Percentiles rank a stretch among this genome's conserved stretches.
Evolutionary conservation across 2,113 vertebrate species (phyloP).

Genomic region (Lepus timidus): DNA sequence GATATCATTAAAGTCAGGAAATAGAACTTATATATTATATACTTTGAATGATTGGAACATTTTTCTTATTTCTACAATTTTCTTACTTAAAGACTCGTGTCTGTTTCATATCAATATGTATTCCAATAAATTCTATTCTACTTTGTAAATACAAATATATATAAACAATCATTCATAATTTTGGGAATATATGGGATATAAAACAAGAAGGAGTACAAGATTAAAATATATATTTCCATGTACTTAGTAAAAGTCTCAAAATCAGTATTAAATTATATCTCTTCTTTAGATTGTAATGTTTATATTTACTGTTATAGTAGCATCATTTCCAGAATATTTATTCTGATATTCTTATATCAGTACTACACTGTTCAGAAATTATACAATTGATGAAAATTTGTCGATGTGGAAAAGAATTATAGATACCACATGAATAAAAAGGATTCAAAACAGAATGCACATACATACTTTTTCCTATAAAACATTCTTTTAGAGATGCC

Average conservation of each 20-base stretch:
- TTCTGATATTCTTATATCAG: not conserved
- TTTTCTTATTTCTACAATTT: not conserved
- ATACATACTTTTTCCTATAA: not conserved
- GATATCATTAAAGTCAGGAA: not conserved
- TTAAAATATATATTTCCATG: not conserved
- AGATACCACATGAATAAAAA: not conserved
- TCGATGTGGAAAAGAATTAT: not conserved
- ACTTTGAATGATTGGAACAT: not conserved
- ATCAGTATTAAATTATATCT: not conserved
- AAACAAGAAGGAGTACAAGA: not conserved
- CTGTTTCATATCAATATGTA: not conserved
- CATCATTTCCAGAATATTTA: not conserved
- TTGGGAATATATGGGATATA: not conserved
- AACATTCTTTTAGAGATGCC: not conserved
- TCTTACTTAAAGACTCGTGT: not conserved
- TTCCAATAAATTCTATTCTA: not conserved
- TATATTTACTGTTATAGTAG: not conserved
- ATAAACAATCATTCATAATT: not conserved
- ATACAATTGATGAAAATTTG: not conserved
- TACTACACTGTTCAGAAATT: not conserved
- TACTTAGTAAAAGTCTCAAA: not conserved
- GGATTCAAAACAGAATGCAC: not conserved
- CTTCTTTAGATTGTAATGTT: not conserved
- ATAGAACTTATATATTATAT: not conserved
- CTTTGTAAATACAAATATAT: not conserved